Base-by-base conservation (phyloP, 2,797 vertebrate genomes). In the Diglossa cyanea region DNA sequence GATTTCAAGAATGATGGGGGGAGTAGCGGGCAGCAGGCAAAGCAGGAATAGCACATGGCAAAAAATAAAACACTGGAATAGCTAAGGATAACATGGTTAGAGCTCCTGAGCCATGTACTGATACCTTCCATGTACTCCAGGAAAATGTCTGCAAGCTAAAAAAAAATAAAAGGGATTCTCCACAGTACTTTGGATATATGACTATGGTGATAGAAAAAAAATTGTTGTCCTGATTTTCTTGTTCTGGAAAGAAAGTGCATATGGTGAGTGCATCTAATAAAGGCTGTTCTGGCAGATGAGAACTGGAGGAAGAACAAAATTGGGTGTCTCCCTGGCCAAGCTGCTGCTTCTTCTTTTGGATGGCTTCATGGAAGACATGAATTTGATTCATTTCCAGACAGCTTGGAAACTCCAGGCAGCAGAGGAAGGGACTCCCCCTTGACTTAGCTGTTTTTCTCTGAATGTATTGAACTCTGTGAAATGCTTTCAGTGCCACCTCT, bases 361-460 rank as follows among this genome's bases (percentile, higher is more conserved):
- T 60, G 67, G 65, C 73, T 94, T 79, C 81, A 58, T 93, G 88
- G 92, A 94, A 88, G 93, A 44, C 28, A 6, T 30, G 55, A 90
- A 93, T 89, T 95, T 92, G 71, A 88, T 94, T 91, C 45, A 85
- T 95, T 94, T 95, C 92, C 90, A 92, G 84, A 47, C 7, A 39
- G 87, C 84, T 61, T 92, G 92, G 95, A 95, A 96, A 91, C 90
- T 92, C 88, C 86, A 80, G 60, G 88, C 90, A 85, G 83, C 81
- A 82, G 67, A 25, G 35, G 44, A 83, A 95, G 94, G 90, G 94
- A 93, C 90, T 95, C 77, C 81, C 83, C 72, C 65, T 80, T 88
- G 71, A 21, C 60, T 91, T 87, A 18, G 65, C 71, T 79, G 26
- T 23, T 94, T 67, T 95, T 74, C 53, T 81, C 91, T 71, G 76